phyloP scores from a whole-genome alignment of 35 echinoderm and acorn worm species.

The Antedon bifida region DNA sequence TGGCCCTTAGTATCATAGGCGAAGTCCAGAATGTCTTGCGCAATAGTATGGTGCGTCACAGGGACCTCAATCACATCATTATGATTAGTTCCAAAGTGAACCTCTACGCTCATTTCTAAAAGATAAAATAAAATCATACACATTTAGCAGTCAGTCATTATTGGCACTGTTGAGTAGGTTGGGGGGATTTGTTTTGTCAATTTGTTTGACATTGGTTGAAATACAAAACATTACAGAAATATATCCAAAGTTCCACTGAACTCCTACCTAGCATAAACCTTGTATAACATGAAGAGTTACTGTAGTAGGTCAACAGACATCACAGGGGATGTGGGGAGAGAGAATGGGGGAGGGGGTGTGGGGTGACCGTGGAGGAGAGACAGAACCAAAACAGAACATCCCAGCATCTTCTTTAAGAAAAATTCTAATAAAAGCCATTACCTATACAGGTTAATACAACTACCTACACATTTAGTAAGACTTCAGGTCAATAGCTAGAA shows the following conservation, averaged over 20 bases:
- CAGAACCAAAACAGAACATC: no score
- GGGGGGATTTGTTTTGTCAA: background rate
- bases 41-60: constrained; percentile 73
- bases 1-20: constrained; percentile 55
- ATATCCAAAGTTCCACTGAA: background rate
- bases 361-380: no score
- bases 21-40: constrained; percentile 71
- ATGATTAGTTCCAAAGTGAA: constrained; percentile 54
- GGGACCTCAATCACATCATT: constrained; percentile 55
- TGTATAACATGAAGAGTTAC: background rate
- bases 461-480: no score
- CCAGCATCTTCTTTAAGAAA: no score
- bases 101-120: constrained; percentile 75
- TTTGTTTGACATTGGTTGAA: background rate
- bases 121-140: background rate
- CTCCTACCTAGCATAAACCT: background rate
- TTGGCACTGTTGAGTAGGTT: background rate
- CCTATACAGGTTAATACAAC: no score
- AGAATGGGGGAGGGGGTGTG: no score
- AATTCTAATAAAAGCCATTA: no score
- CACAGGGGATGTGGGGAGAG: no score
- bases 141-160: background rate
- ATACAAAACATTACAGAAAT: background rate
- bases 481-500: no score
- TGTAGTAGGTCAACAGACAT: no score